Evolutionary conservation across 2,113 vertebrate species (phyloP).

Genomic region (Xiphorhynchus elegans): DNA sequence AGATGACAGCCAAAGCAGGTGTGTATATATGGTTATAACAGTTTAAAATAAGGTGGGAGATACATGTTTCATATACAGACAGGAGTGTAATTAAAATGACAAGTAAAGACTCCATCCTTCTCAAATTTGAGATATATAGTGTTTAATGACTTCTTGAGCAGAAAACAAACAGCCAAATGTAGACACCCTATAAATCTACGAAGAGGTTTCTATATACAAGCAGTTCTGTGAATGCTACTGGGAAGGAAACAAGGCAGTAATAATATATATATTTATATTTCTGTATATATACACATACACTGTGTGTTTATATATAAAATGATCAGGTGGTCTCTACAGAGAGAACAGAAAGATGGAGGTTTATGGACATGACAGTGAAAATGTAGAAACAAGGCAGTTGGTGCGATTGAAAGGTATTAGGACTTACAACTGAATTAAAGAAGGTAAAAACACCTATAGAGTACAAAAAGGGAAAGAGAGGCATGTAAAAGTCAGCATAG

Average conservation of each 20-base stretch:
- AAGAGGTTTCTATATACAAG: background rate
- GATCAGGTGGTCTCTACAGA: background rate
- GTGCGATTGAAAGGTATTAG: background rate
- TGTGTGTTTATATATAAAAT: background rate
- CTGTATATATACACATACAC: background rate
- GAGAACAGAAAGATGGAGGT: background rate
- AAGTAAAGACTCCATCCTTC: background rate
- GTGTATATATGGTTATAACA: background rate
- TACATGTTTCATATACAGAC: background rate
- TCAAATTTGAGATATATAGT: background rate
- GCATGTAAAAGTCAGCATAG: background rate
- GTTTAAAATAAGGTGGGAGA: background rate
- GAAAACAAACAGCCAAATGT: background rate
- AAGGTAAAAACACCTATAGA: background rate
- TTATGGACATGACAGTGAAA: background rate
- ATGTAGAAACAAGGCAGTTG: background rate
- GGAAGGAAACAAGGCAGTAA: background rate
- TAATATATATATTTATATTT: background rate
- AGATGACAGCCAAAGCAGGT: background rate
- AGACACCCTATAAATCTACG: background rate
- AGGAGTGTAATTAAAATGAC: background rate
- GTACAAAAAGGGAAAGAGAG: background rate
- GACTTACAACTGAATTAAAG: background rate
- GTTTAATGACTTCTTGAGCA: background rate
- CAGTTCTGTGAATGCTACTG: background rate